These are phyloP conservation scores for Atethmia centrago DNA, from an alignment of 2,888 invertebrate species.

Conservation along the genomic window DNA sequence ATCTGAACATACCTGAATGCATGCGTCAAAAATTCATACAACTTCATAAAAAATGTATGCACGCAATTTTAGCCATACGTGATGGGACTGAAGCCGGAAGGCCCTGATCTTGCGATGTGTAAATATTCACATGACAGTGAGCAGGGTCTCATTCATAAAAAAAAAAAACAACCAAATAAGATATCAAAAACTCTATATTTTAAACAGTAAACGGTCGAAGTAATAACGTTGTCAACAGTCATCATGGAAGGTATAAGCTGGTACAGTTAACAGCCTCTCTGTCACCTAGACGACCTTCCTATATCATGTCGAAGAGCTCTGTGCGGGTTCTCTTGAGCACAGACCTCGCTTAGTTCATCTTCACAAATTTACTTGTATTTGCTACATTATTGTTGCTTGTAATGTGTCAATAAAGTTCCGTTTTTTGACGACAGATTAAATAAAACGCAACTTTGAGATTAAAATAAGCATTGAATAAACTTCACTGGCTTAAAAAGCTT, in stretches of 20 bases:
- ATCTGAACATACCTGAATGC: too few species aligned
- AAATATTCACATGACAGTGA: not conserved
- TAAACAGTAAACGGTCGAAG: not conserved
- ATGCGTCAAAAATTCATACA: not conserved
- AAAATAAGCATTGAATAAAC: not conserved
- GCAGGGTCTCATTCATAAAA: not conserved
- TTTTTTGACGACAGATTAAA: not conserved
- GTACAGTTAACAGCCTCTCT: conserved; percentile 52
- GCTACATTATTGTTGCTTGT: conserved; percentile 58
- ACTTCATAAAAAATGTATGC: too few species aligned
- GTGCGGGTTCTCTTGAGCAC: conserved; percentile 55
- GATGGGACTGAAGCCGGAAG: too few species aligned
- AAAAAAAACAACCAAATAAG: not conserved
- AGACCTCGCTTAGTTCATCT: conserved; percentile 64
- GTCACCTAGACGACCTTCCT: conserved; percentile 61
- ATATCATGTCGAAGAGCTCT: conserved; percentile 62
- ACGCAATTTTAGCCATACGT: not conserved
- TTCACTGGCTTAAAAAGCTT: not conserved
- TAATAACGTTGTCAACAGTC: conserved; percentile 62
- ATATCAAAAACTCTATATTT: not conserved
- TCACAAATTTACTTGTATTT: conserved; percentile 54
- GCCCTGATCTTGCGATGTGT: too few species aligned
- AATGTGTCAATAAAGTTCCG: conserved; percentile 20
- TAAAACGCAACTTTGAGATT: not conserved
- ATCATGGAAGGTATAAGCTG: conserved; percentile 53